Evolutionary conservation across 2,797 vertebrate species (phyloP).

Genomic region (Paguma larvata): DNA sequence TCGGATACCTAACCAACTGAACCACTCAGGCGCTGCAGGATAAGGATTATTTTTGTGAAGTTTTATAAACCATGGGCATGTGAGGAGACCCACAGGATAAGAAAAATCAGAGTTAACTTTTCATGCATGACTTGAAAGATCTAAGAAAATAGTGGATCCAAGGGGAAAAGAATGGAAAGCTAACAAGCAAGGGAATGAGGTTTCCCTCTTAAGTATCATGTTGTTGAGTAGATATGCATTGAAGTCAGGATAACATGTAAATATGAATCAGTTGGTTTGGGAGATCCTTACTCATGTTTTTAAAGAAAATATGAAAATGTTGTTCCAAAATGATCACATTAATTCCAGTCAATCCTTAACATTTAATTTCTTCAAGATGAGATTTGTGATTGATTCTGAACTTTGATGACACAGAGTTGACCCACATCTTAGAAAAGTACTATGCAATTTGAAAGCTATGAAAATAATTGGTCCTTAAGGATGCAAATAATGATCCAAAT

Average conservation of each 20-base stretch:
- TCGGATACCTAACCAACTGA: too few species aligned
- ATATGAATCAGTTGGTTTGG: neutral
- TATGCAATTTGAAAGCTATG: neutral
- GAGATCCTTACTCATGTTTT: neutral
- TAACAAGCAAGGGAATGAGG: neutral
- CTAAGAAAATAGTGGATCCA: neutral
- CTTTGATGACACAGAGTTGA: neutral
- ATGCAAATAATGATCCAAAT: neutral
- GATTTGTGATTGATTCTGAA: neutral
- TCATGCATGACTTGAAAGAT: neutral
- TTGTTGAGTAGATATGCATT: neutral
- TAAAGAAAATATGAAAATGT: neutral
- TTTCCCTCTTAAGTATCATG: neutral
- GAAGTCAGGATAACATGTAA: neutral
- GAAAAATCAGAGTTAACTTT: neutral
- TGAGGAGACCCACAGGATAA: neutral
- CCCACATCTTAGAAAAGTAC: neutral
- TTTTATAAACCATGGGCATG: neutral
- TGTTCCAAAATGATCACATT: neutral
- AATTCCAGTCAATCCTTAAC: neutral
- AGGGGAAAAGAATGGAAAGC: neutral
- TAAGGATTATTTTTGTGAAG: neutral
- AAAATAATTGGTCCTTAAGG: slow-evolving; percentile 39
- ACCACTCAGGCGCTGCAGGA: too few species aligned
- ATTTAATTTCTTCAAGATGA: slow-evolving; percentile 3